phyloP scores from a whole-genome alignment of 2,797 vertebrate genomes.

The Takifugu rubripes region DNA sequence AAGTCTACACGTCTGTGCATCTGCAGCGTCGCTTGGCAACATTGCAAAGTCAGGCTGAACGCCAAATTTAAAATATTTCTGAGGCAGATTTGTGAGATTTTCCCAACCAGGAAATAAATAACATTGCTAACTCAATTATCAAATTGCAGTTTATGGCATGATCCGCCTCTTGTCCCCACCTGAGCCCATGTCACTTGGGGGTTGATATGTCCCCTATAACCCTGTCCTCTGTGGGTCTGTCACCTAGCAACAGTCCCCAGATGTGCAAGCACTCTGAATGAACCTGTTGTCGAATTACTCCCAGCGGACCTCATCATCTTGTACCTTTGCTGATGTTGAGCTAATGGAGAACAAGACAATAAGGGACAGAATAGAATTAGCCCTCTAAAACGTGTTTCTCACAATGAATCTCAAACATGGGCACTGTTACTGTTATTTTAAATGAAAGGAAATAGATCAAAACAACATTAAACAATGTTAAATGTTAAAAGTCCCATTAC shows the following conservation, averaged over 20 bases:
- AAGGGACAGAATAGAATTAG: no score
- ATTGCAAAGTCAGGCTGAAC: conserved; percentile 1
- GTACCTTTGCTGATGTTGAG: conserved; percentile 24
- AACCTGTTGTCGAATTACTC: conserved; percentile 21
- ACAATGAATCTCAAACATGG: no score
- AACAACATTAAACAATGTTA: no score
- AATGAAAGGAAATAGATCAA: no score
- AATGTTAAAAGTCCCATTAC: not conserved
- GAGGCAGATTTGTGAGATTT: not conserved
- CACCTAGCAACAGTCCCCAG: conserved; percentile 33
- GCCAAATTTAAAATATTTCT: conserved; percentile 5
- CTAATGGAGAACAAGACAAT: conserved; percentile 3
- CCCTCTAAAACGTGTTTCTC: no score
- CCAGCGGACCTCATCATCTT: conserved; percentile 20
- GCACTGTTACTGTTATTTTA: no score
- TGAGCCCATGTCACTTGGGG: conserved; percentile 34
- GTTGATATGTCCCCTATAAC: conserved; percentile 1
- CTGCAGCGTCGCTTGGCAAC: not conserved
- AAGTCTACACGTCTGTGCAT: no score
- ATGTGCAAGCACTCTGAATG: conserved; percentile 13
- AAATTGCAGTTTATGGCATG: conserved; percentile 10
- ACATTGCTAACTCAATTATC: conserved; percentile 1
- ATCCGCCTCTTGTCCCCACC: conserved; percentile 15
- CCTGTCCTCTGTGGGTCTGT: conserved; percentile 30
- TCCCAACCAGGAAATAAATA: conserved; percentile 8